phyloP scores from a whole-genome alignment of 2,888 invertebrate species.

The Atethmia centrago region DNA sequence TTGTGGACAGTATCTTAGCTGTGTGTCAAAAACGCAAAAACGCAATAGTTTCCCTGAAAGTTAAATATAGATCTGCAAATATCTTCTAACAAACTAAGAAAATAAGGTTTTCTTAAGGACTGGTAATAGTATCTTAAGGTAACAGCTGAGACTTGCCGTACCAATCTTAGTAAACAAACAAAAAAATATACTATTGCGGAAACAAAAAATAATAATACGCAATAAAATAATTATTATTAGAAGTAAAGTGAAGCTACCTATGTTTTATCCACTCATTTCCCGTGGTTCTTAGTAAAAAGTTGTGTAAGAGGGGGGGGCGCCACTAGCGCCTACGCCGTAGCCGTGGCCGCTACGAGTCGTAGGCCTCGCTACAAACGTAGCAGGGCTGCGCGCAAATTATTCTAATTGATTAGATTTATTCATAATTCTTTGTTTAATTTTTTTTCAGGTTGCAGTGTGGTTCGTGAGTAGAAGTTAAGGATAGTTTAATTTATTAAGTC shows the following conservation, averaged over 20 bases:
- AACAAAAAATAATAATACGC: constrained; percentile 54
- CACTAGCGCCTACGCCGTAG: constrained; percentile 81
- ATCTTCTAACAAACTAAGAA: not conserved
- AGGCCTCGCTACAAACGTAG: constrained; percentile 74
- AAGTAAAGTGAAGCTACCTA: constrained; percentile 86
- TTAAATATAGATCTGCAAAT: not conserved
- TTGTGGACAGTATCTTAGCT: no score
- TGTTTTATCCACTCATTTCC: constrained; percentile 90
- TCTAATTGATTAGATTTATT: constrained; percentile 67
- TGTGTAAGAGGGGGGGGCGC: constrained; percentile 80
- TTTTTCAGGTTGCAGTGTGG: not conserved
- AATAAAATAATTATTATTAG: constrained; percentile 58
- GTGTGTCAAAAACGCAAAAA: not conserved
- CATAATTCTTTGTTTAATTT: constrained; percentile 39
- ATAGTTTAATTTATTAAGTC: not conserved
- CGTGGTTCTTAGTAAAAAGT: constrained; percentile 90
- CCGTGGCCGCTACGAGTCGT: constrained; percentile 76
- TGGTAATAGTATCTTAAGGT: not conserved
- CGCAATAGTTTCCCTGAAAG: not conserved
- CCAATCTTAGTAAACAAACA: not conserved
- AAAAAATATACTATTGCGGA: constrained; percentile 1
- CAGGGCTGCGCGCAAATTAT: constrained; percentile 71
- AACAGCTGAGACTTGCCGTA: not conserved
- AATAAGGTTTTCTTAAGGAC: not conserved
- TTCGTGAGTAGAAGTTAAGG: not conserved